These are phyloP conservation scores for Epinotia nisella DNA, from an alignment of 2,888 invertebrate species.

Conservation along the genomic window DNA sequence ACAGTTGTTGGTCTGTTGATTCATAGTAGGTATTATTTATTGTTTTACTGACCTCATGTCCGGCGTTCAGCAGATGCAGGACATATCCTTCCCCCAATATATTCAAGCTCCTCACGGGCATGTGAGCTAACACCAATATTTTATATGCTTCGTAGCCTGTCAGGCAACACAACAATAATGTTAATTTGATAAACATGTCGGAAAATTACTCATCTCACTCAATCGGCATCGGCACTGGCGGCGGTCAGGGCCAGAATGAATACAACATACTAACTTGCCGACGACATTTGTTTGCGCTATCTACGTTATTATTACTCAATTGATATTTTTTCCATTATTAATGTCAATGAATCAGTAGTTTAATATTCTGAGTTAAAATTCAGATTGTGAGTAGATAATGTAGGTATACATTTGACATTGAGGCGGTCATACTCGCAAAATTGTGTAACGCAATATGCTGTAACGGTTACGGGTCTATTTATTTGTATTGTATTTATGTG, in stretches of 20 bases:
- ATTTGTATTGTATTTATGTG: too few species aligned
- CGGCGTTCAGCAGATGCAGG: constrained; percentile 18
- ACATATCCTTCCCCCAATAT: constrained; percentile 39
- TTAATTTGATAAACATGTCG: constrained; percentile 21
- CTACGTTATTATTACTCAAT: not conserved
- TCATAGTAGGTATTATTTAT: not conserved
- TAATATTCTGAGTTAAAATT: too few species aligned
- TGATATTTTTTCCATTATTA: not conserved
- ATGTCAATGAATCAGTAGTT: too few species aligned
- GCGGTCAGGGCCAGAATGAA: constrained; percentile 13
- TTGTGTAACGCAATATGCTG: not conserved
- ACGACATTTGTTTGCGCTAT: not conserved
- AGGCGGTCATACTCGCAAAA: too few species aligned
- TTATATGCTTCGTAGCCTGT: constrained; percentile 19
- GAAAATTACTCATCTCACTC: not conserved
- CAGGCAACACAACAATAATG: constrained; percentile 14
- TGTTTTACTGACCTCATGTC: constrained; percentile 30
- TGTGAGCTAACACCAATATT: constrained; percentile 23
- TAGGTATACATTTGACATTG: too few species aligned
- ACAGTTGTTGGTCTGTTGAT: not conserved
- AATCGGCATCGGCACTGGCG: not conserved
- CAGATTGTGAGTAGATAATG: too few species aligned
- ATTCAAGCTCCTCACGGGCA: constrained; percentile 35
- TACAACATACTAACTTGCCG: not conserved
- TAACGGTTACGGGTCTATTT: not conserved